These are phyloP conservation scores for Speoplatyrhinus poulsoni DNA, from an alignment of 2,113 vertebrate genomes.

Conservation along the genomic window DNA sequence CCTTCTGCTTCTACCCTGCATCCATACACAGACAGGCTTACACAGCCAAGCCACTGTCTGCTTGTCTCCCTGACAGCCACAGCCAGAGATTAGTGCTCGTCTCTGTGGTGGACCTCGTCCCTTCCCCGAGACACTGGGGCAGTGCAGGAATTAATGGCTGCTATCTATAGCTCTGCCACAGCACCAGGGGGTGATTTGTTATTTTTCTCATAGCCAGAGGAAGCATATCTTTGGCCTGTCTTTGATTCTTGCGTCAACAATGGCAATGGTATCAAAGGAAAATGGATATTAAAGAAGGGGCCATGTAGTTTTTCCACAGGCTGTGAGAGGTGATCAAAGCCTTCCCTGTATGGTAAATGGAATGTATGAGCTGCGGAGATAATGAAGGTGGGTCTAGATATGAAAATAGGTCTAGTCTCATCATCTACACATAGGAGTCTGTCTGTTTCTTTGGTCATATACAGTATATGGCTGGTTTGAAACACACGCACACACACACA, in stretches of 20 bases:
- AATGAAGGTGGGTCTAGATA: no score
- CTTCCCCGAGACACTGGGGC: constrained; percentile 33
- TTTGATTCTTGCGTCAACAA: constrained; percentile 42
- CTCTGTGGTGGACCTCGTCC: constrained; percentile 9
- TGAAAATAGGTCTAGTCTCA: no score
- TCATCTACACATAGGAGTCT: no score
- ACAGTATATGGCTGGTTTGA: neutral
- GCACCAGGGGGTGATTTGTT: constrained; percentile 31
- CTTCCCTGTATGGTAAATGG: neutral
- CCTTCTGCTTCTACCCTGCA: no score
- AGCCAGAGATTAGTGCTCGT: constrained; percentile 42
- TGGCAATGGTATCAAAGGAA: constrained; percentile 29
- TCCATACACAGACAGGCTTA: constrained; percentile 10
- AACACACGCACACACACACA: neutral
- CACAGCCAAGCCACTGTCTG: constrained; percentile 28
- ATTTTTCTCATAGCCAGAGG: constrained; percentile 8
- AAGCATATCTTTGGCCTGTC: constrained; percentile 17
- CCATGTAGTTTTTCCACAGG: neutral
- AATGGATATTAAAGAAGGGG: constrained; percentile 14
- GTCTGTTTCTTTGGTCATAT: no score
- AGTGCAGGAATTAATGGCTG: constrained; percentile 48
- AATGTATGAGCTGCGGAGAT: neutral
- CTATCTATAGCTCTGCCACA: constrained; percentile 30
- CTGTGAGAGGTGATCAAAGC: constrained; percentile 22
- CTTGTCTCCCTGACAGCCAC: constrained; percentile 36